A percentile compares a stretch with the other conserved stretches of the same genome.
phyloP scores from a whole-genome alignment of 2,888 invertebrate genomes.

The Hipparchia sbordonii region DNA sequence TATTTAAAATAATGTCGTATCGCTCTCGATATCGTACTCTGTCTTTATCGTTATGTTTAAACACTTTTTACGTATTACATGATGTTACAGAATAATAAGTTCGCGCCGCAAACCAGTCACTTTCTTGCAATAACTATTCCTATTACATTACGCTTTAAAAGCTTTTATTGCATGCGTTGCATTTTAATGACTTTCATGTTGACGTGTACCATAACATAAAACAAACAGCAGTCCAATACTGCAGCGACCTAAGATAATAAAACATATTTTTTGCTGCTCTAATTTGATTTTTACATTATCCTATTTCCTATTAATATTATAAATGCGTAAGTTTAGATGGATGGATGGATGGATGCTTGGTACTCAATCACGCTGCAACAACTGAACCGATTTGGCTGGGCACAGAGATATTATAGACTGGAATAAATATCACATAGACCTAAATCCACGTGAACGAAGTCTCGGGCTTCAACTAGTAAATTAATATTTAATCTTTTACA shows the following conservation, averaged over 20 bases:
- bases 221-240: not conserved
- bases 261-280: not conserved
- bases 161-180: constrained; percentile 21
- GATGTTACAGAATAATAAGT: constrained; percentile 33
- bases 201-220: not conserved
- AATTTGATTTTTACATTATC: not conserved
- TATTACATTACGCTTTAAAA: constrained; percentile 28
- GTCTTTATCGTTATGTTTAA: constrained; percentile 2
- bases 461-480: too few relatives aligned
- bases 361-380: too few relatives aligned
- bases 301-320: too few relatives aligned
- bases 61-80: constrained; percentile 24
- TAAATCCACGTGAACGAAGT: too few relatives aligned
- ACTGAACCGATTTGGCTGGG: too few relatives aligned
- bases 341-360: too few relatives aligned
- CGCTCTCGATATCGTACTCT: not conserved
- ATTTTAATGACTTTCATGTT: constrained; percentile 19
- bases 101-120: constrained; percentile 25
- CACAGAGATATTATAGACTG: too few relatives aligned
- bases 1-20: not conserved
- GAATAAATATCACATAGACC: too few relatives aligned
- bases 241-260: too few relatives aligned
- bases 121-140: constrained; percentile 31
- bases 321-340: too few relatives aligned
- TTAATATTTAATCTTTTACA: too few relatives aligned